Evolutionary conservation across 2,888 invertebrate genomes (phyloP), one percentile per base, ranked within the genome.

Genomic region (Gymnosoma rotundatum): DNA sequence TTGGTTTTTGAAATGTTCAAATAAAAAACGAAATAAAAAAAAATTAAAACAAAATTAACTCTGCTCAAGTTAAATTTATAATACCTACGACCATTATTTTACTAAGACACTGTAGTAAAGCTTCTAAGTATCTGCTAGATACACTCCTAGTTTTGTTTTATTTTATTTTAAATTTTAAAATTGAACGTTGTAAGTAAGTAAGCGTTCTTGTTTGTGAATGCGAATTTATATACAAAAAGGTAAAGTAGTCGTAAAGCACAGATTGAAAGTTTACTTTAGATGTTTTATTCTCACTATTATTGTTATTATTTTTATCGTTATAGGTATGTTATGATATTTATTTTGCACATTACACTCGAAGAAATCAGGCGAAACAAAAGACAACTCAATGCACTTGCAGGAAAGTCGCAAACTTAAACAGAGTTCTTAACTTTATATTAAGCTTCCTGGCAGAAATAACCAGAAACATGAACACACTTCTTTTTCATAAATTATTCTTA

Each of bases 281-380:
- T 69, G 48, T 73, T 74, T 78, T 78, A 67, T 81, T 78, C 81
- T 81, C 58, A 78, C 69, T 78, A 76, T 73, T 58, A 74, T 63
- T 74, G 42, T 76, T 82, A 70, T 74, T 80, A 12, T 42, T 74
- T 38, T 75, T 81, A 70, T 78, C 45, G 45, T 73, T 61, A 73
- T 78, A 54, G 61, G 73, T 78, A 54, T 67, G 73, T 78, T 81
- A 74, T 64, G 54, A 81, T 74, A 75, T 78, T 78, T 45, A 66
- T 60, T 78, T 76, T 45, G 12, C 42, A 12, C 12, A 2, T 42
- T 64, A 70, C 81, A 84, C 79, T 75, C 48, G 10, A 52, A 52
- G 10, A 52, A 52, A 52, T 52, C n/a, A 6, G 4, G n/a, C 45
- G 42, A 8, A 10, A 42, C 42, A 38, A 38, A 38, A 14, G 2